Evolutionary conservation across 2,797 vertebrate species (phyloP), one percentile per base, ranked within the genome.

Genomic region (Chrysocyon brachyurus): DNA sequence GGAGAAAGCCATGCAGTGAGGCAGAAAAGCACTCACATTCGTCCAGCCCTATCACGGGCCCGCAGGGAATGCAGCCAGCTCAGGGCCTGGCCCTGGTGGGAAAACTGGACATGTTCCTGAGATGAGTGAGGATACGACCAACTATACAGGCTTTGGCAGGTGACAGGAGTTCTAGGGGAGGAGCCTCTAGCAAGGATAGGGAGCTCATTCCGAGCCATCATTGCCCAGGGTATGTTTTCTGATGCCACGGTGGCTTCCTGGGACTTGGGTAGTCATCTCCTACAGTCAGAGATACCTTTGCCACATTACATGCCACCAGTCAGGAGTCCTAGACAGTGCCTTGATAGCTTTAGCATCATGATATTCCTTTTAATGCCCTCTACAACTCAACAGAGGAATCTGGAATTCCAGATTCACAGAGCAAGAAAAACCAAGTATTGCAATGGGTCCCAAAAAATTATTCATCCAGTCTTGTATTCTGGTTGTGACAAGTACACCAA

Each of bases 11-110:
- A n/a, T 0, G 17, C 6, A 12, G 57, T 6, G 10, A 56, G 49
- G 31, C 9, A 28, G 24, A 36, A 81, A 84, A 54, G 31, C 3
- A 17, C 33, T 66, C n/a, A 7, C 5, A 16, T 11, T 28, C 1
- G 12, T 7, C 14, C n/a, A 28, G 40, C 26, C 12, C 31, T 17
- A 64, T n/a, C 90, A 5, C 5, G 21, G 8, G 16, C n/a, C 83
- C 54, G 2, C 0, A 0, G 9, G 24, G 36, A 33, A 75, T 0
- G 1, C 8, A n/a, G 33, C 59, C 31, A 6, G 36, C 6, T 9
- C 28, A 52, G 8, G 2, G 59, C 26, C 72, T 36, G 70, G 49
- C 16, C 14, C 59, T 33, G 52, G 49, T 31, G 36, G 64, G n/a
- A 77, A 81, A 33, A 28, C 21, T 33, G 59, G 63, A 56, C 10